Conservation (phyloP, 1,140 invertebrate genomes). For the Drosophila guanche region DNA sequence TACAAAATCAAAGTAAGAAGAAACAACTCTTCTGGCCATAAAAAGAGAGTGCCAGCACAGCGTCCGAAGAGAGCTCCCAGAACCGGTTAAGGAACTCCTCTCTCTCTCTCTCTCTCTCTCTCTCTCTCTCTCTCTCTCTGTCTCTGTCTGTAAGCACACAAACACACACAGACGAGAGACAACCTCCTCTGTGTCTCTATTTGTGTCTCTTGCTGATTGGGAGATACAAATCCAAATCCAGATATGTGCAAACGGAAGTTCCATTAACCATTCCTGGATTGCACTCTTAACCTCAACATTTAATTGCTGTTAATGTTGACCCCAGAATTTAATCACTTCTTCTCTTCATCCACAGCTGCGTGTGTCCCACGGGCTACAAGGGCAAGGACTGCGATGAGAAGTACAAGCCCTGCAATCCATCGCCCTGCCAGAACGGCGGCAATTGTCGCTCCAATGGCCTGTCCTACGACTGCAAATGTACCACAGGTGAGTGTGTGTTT, state of each 20-base stretch:
- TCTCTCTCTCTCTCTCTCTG: constrained; percentile 11
- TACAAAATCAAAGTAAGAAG: constrained; percentile 41
- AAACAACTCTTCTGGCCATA: constrained; percentile 35
- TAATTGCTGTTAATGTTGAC: constrained; percentile 36
- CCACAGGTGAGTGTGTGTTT: constrained; percentile 90
- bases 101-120: background rate
- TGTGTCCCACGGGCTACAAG: constrained; percentile 94
- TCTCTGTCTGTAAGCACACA: constrained; percentile 1
- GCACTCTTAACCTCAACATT: constrained; percentile 1
- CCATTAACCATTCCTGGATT: background rate
- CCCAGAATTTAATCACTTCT: constrained; percentile 9
- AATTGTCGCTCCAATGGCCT: constrained; percentile 90
- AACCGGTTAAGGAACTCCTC: constrained; percentile 47
- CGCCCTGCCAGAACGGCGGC: constrained; percentile 95
- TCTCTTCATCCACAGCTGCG: constrained; percentile 88
- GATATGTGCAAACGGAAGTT: constrained; percentile 41
- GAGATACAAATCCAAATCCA: constrained; percentile 44
- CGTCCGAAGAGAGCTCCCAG: constrained; percentile 14
- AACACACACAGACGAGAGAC: constrained; percentile 7
- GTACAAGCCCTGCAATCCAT: constrained; percentile 95
- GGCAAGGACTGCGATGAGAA: constrained; percentile 95
- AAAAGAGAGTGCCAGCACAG: constrained; percentile 38
- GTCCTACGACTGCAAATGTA: constrained; percentile 93
- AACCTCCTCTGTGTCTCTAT: background rate
- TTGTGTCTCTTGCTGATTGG: constrained; percentile 2